A percentile compares a stretch with the other conserved stretches of the same genome.
Evolutionary conservation across 2,113 vertebrate species (phyloP).

Genomic region (Notechis scutatus): DNA sequence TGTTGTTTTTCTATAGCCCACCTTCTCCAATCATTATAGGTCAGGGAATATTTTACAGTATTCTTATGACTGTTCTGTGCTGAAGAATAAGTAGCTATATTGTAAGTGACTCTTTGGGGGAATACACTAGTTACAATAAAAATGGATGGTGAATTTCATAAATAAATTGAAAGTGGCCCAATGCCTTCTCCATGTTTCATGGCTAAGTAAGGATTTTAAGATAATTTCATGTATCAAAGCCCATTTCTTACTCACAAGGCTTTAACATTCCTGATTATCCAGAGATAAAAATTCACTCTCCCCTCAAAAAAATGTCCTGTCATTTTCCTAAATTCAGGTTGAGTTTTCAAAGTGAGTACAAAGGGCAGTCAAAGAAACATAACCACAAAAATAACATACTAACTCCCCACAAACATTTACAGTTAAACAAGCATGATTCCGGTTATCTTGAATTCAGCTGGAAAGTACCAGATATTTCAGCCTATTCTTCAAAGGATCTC

Average conservation of each 20-base stretch:
- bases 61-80: not conserved
- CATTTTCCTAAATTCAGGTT: constrained; percentile 30
- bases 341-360: not conserved
- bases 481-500: not conserved
- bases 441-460: constrained; percentile 10
- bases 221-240: not conserved
- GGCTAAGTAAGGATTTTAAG: not conserved
- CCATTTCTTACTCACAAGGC: not conserved
- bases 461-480: constrained; percentile 14
- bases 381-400: not conserved
- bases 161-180: not conserved
- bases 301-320: fast-evolving
- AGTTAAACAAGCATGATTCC: not conserved
- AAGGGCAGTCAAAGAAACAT: not conserved
- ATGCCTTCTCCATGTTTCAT: not conserved
- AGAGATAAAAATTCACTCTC: not conserved
- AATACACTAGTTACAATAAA: not conserved
- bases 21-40: not conserved
- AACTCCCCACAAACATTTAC: not conserved
- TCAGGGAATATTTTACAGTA: not conserved
- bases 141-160: not conserved
- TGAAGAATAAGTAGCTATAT: not conserved
- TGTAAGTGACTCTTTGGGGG: not conserved
- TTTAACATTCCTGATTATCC: not conserved
- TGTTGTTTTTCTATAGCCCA: not conserved